phyloP scores from a whole-genome alignment of 2,797 vertebrate genomes.

The Acipenser transmontanus region DNA sequence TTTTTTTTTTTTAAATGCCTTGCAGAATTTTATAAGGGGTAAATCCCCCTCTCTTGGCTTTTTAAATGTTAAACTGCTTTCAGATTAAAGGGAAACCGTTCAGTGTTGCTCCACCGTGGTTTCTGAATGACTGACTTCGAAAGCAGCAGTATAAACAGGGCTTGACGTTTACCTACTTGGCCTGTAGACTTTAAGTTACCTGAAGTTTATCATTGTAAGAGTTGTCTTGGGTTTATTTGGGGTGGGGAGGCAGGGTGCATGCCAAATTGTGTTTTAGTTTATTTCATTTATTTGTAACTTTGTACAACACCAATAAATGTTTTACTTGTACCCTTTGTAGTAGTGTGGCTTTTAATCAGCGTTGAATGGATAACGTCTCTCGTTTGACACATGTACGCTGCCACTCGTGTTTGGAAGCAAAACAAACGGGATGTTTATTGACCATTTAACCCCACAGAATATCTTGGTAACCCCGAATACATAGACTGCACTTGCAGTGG shows the following conservation, averaged over 20 bases:
- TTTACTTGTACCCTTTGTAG: slow-evolving; percentile 54
- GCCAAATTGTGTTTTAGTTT: slow-evolving; percentile 48
- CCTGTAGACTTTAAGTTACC: slow-evolving; percentile 20
- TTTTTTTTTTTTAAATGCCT: slow-evolving; percentile 33
- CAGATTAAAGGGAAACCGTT: slow-evolving; percentile 11
- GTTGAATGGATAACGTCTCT: too few relatives aligned
- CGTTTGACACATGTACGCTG: too few relatives aligned
- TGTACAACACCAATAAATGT: slow-evolving; percentile 84
- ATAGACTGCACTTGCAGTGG: too few relatives aligned
- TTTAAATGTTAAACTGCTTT: slow-evolving; percentile 10
- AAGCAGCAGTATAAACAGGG: slow-evolving; percentile 11
- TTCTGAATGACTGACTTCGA: background rate
- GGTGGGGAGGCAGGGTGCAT: slow-evolving; percentile 52
- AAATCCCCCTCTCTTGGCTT: slow-evolving; percentile 12
- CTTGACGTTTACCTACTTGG: slow-evolving; percentile 11
- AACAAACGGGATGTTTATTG: too few relatives aligned
- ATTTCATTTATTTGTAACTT: slow-evolving; percentile 66
- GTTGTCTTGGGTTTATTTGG: slow-evolving; percentile 28
- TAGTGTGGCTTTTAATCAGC: too few relatives aligned
- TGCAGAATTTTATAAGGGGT: slow-evolving; percentile 22
- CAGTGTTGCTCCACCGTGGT: slow-evolving; percentile 13
- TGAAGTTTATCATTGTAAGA: slow-evolving; percentile 50
- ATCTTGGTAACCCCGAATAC: too few relatives aligned
- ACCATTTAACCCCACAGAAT: too few relatives aligned
- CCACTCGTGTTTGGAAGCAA: too few relatives aligned